Base-by-base conservation (phyloP, 2,113 vertebrate species). In the Plotosus lineatus region DNA sequence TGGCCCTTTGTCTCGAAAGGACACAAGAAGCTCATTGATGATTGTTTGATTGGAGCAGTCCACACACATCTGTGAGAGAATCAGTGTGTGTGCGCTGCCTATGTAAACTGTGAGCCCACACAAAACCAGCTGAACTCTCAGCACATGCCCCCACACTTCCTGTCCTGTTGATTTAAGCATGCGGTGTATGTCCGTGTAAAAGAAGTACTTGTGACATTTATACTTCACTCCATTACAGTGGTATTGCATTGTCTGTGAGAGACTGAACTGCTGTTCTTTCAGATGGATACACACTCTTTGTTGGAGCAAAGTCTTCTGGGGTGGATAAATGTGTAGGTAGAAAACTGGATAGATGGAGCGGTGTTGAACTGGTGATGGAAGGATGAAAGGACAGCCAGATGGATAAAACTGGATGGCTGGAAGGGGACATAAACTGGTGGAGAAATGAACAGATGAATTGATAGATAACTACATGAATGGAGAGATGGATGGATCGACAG, bases 11-110 rank as follows among this genome's bases (percentile, higher is more conserved):
- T 84, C 74, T 76, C 77, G 77, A 55, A 33, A 55, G 78, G 55
- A 82, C 58, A 84, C 85, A 84, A 84, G 60, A 58, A 80, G 85
- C 50, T 84, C 80, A 80, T 84, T 79, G 83, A 84, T 74, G 56
- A 74, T 50, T 66, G 72, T 74, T 51, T 82, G 78, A 85, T 77
- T 80, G 66, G 73, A 60, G 60, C 69, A 77, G 56, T 10, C 48
- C 40, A 60, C 80, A 79, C 42, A 78, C 76, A 1, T 53, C 42
- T 56, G 60, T 61, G 14, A 61, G 28, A 66, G 21, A 9, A 66
- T 66, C 63, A 8, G 33, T 66, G 4, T 44, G 40, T 15, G 14
- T 26, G 23, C 6, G 55, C 3, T 26, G 21, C 3, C 11, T 68
- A 23, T 68, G 65, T 68, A 46, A 69, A 69, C n/a, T 46, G n/a